Conservation (phyloP, 2,113 vertebrate species). For the Talpa occidentalis region DNA sequence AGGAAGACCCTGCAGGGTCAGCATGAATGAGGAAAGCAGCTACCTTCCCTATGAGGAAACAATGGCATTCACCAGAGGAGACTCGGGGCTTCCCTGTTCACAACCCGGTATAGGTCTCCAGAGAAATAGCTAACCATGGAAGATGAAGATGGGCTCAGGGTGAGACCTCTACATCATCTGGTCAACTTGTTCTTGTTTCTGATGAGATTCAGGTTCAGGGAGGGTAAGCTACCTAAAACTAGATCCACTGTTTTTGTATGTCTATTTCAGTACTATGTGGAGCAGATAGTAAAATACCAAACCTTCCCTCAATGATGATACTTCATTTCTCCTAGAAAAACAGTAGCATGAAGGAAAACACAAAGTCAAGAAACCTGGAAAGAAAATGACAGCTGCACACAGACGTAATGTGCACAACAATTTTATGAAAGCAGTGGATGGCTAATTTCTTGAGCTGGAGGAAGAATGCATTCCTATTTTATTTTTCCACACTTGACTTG, state of each 20-base stretch:
- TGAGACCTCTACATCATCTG: neutral
- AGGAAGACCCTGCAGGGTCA: neutral
- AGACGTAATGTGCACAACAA: neutral
- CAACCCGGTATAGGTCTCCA: neutral
- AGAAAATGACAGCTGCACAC: neutral
- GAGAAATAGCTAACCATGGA: neutral
- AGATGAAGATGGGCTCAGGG: rapidly evolving
- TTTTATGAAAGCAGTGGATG: neutral
- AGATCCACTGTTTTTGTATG: neutral
- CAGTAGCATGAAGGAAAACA: neutral
- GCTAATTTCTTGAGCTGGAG: neutral
- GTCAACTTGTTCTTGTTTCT: neutral
- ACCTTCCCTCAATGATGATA: neutral
- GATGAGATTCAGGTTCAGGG: neutral
- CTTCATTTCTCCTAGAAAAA: neutral
- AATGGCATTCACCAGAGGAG: neutral
- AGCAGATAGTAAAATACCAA: neutral
- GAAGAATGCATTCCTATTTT: neutral
- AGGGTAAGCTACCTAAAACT: neutral
- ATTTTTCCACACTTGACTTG: too few relatives aligned
- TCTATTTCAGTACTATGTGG: neutral
- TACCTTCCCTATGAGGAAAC: neutral
- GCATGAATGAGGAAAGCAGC: neutral
- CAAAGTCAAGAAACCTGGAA: neutral
- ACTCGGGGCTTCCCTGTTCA: neutral